Base-by-base conservation (phyloP, 2,888 invertebrate genomes). In the Aphodius granarius region DNA sequence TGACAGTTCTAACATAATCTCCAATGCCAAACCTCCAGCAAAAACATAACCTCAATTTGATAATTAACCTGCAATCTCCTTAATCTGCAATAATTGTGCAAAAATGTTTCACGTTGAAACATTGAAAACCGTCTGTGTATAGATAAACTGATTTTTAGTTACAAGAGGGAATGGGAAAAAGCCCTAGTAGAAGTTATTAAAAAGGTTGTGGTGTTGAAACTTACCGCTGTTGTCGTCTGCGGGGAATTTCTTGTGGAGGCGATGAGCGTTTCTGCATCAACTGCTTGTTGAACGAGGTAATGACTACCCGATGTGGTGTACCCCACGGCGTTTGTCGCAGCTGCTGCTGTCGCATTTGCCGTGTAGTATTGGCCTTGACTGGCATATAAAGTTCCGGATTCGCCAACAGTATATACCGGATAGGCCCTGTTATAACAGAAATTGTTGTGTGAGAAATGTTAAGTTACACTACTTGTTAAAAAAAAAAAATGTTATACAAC, bases 331-430 rank as follows among this genome's bases (percentile, higher is more conserved):
- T 73, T 73, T 2, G 86, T 83, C 43, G 87, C 84, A 9, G 88
- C 83, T 63, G 88, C 85, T 21, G 91, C 91, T 87, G 93, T 92
- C 80, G 91, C 89, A 78, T 91, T 91, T 66, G 90, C 90, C 81
- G 92, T 94, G 88, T 91, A 97, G 86, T 90, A 95, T 86, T 90
- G 94, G 84, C 92, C 92, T 84, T 91, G 84, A 89, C 89, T 83
- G 89, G 91, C 80, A 90, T 91, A 86, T 89, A 92, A 88, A 88
- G 88, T 86, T 3, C 86, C 85, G 0, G 87, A 85, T 76, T 93
- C 94, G 15, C 92, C 93, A 78, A 94, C 93, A 70, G 94, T 92
- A 84, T 94, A 94, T 73, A 94, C 93, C 77, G 94, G 94, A 89
- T 93, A 93, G 83, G 92, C 91, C 92, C 93, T 93, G 78, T 3